Evolutionary conservation across 2,888 invertebrate genomes (phyloP), one percentile per base, ranked within the genome.

Genomic region (Athalia circularis): DNA sequence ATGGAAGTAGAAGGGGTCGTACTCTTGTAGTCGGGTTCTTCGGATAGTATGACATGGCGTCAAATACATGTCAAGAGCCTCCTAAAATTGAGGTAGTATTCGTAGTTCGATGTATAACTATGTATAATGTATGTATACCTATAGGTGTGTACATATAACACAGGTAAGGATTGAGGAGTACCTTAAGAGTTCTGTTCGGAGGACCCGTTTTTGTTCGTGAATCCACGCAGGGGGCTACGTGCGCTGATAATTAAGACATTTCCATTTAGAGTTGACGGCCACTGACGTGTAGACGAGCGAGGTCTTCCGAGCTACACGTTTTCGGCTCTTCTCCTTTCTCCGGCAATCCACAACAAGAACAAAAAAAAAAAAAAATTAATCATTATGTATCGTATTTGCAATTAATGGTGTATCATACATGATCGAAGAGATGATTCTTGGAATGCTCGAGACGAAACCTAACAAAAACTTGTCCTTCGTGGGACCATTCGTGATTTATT

Each of bases 231-330:
- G 74, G 79, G 76, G 75, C 75, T 83, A 85, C 86, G 87, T 86
- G 86, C 86, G 83, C 83, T 81, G 86, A 87, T 87, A 87, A 88
- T 88, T 88, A 87, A 88, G 87, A 87, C 87, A 87, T 87, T 88
- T 87, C 87, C 87, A 87, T 88, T 87, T 87, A 84, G 84, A 87
- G 87, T 86, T 86, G 87, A 87, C 86, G 80, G 85, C 81, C 79
- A 82, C 72, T 84, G 86, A 87, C 86, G 83, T 84, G 84, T 81
- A 78, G 78, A 78, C 81, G 82, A 81, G 80, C 80, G 82, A 81
- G 81, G 84, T 81, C 67, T 68, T 65, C 47, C 52, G 29, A 61
- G 59, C 68, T 62, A 62, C 62, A 52, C 59, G 62, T 75, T 61
- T 75, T 75, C 75, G 75, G 75, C 50, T 48, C 62, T 43, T 75